Base-by-base conservation (phyloP, 92 coral and sea anemone species). In the Palythoa grandiflora region DNA sequence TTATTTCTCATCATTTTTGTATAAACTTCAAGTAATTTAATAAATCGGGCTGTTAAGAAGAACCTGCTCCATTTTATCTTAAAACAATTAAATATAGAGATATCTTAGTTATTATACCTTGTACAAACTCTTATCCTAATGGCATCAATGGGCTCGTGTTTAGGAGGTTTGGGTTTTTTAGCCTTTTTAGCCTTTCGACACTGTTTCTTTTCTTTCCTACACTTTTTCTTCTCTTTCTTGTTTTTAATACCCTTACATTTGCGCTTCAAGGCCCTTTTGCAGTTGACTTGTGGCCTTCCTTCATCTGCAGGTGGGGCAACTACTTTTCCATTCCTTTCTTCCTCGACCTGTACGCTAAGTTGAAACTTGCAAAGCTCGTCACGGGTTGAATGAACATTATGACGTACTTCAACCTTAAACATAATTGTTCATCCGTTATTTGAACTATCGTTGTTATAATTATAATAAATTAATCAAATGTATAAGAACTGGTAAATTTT, bases 331-430 rank as follows among this genome's bases (percentile, higher is more conserved):
- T 84, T 72, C 20, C 83, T 77, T 83, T 87, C 92, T 84, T 95
- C 99, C 54, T 88, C 79, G 17, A 90, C 90, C 21, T 77, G 39
- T 35, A 94, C 94, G 16, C 79, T 54, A 14, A 97, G 76, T 59
- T 89, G 91, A 76, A 97, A 97, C 68, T 83, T 87, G 77, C 99
- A 97, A 15, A 94, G 89, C 91, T 97, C 98, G 81, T 92, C 81
- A 51, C 90, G 91, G 6, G 97, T 76, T 2, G 98, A 85, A 0
- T 97, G 97, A 1, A 96, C 91, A 80, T 95, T 97, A 86, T 97
- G 93, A 20, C 78, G 85, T 9, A 92, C 90, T 71, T 97, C 99
- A 52, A 97, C 89, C 99, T 97, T 68, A 9, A 70, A 70, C 75
- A 13, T 35, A 70, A 70, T 12, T 11, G 17, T 70, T 70, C 47